phyloP scores from a whole-genome alignment of 2,113 vertebrate genomes.

The Neodon shergylaensis region DNA sequence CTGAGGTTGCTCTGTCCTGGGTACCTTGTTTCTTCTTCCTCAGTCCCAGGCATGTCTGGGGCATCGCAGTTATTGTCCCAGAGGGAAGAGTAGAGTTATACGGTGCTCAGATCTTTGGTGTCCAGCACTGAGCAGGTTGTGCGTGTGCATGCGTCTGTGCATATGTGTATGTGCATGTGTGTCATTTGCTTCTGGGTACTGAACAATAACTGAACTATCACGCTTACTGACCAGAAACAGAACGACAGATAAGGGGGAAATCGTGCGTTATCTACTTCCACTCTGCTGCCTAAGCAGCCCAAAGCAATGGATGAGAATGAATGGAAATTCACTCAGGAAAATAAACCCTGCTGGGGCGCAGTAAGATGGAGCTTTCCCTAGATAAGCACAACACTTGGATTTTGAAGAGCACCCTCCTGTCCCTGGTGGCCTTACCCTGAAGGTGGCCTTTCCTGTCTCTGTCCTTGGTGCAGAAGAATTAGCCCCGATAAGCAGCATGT shows the following conservation, averaged over 20 bases:
- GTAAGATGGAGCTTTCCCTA: not conserved
- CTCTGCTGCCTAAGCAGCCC: fast-evolving
- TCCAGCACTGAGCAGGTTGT: not conserved
- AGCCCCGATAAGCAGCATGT: not conserved
- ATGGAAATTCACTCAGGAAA: not conserved
- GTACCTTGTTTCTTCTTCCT: not conserved
- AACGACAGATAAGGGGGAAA: not conserved
- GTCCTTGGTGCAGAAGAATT: not conserved
- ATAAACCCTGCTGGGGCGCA: not conserved
- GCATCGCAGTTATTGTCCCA: not conserved
- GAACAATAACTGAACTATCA: not conserved
- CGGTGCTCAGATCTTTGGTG: not conserved
- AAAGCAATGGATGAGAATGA: not conserved
- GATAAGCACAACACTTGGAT: not conserved
- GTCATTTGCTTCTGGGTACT: not conserved
- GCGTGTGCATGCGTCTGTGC: too few relatives aligned
- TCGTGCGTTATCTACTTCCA: fast-evolving
- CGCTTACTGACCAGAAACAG: not conserved
- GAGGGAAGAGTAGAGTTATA: too few relatives aligned
- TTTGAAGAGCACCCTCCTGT: not conserved
- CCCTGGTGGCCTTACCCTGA: not conserved
- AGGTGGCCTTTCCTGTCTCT: not conserved
- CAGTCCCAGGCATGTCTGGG: not conserved
- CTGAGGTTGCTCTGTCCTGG: not conserved
- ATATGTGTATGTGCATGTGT: not conserved